Base-by-base conservation (phyloP, 1,140 invertebrate genomes). In the Harlomillsia oculata region DNA sequence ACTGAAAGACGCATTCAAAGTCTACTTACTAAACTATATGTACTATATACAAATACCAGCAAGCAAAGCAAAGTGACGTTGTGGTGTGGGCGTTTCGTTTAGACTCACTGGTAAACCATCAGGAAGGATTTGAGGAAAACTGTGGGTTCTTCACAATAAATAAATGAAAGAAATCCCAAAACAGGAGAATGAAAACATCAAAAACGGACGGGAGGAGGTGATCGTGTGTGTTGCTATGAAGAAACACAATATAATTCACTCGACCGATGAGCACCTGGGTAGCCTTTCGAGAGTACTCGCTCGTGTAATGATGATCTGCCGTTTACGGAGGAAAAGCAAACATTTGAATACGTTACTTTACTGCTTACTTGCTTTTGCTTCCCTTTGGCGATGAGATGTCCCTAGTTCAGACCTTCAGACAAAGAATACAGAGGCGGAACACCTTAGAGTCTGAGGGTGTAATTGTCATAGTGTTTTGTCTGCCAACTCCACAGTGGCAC, bases 121-220 rank as follows among this genome's bases (percentile, higher is more conserved):
- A 45, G 25, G 14, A 20, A n/a, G 28, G n/a, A 32, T 48, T 30
- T 48, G 16, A 48, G 45, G 34, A 48, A 48, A 48, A 48, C 28
- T n/a, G n/a, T n/a, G n/a, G n/a, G n/a, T n/a, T n/a, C n/a, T n/a
- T n/a, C n/a, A n/a, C n/a, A n/a, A n/a, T n/a, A n/a, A n/a, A n/a
- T n/a, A n/a, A n/a, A n/a, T n/a, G n/a, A n/a, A n/a, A n/a, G n/a
- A n/a, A n/a, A n/a, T n/a, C n/a, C n/a, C n/a, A n/a, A n/a, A n/a
- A n/a, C 45, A 48, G 30, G 45, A 32, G 45, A 48, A 48, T 48
- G 45, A 48, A 48, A 48, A 48, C 45, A 32, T 48, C 45, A 48
- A 48, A 48, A n/a, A n/a, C 45, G 28, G 45, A 48, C 25, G 45
- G 45, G 45, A 48, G 45, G 45, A 48, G 45, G 45, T 48, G 45